phyloP scores from a whole-genome alignment of 2,888 invertebrate species.

The Ichneumoninae sp. region DNA sequence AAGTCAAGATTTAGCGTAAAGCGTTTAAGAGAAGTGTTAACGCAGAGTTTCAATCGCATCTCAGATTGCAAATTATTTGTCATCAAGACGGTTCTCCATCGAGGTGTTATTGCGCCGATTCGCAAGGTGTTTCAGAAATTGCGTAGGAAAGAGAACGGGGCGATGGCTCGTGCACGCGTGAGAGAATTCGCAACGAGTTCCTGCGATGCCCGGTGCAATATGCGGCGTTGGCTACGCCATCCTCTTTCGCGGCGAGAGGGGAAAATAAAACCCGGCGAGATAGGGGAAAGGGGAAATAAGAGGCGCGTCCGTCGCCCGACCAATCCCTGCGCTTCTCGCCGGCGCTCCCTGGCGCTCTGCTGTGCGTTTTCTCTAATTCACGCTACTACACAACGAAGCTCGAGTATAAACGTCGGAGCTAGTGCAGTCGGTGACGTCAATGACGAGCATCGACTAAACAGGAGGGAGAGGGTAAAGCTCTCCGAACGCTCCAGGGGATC shows the following conservation, averaged over 20 bases:
- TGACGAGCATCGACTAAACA: not conserved
- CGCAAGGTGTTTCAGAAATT: not conserved
- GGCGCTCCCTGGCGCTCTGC: not conserved
- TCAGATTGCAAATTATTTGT: no score
- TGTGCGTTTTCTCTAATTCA: not conserved
- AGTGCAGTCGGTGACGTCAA: conserved; percentile 41
- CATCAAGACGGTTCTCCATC: not conserved
- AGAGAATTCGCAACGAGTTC: not conserved
- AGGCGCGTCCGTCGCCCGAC: conserved; percentile 70
- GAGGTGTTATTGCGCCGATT: not conserved
- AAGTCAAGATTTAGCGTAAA: no score
- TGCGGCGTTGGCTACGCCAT: conserved; percentile 28
- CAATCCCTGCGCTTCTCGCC: conserved; percentile 66
- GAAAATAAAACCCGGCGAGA: not conserved
- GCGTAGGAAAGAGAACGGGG: conserved; percentile 23
- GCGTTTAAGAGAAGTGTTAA: no score
- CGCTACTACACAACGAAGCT: not conserved
- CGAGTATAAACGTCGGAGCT: not conserved
- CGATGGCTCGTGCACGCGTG: not conserved
- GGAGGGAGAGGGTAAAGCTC: not conserved
- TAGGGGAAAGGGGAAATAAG: not conserved
- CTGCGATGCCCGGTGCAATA: not conserved
- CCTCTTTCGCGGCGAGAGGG: not conserved
- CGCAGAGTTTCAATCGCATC: no score
- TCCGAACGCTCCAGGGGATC: conserved; percentile 3